A percentile compares a stretch with the other conserved stretches of the same genome.
These are phyloP conservation scores for Plutomurus gul DNA, from an alignment of 1,140 invertebrate genomes.

Conservation along the genomic window DNA sequence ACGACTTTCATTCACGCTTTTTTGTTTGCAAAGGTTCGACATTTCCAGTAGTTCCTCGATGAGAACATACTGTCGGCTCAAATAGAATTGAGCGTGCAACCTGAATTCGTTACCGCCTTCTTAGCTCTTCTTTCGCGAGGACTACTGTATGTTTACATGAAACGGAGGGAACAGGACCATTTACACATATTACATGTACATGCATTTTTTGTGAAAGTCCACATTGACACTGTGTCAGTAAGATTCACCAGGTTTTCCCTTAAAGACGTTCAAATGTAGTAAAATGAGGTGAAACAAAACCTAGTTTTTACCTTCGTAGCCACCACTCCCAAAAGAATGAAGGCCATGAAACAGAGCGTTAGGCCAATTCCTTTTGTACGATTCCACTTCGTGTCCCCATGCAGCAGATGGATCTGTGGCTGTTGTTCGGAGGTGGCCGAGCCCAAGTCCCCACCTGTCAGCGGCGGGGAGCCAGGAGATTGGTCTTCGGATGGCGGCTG, in stretches of 20 bases:
- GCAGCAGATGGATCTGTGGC: not conserved
- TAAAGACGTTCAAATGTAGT: too few relatives aligned
- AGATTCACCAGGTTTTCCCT: not conserved
- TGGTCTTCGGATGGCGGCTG: not conserved
- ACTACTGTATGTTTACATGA: too few relatives aligned
- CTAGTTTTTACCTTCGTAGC: too few relatives aligned
- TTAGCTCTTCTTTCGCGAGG: too few relatives aligned
- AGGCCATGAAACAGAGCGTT: slow-evolving; percentile 49
- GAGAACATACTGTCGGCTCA: too few relatives aligned
- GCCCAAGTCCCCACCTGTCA: not conserved
- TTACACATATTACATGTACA: too few relatives aligned
- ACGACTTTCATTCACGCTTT: too few relatives aligned
- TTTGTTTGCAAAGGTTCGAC: too few relatives aligned
- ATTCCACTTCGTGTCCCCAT: slow-evolving; percentile 39
- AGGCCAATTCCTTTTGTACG: slow-evolving; percentile 47
- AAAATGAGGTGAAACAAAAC: slow-evolving; percentile 33
- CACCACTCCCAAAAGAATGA: slow-evolving; percentile 46
- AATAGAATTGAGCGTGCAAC: too few relatives aligned
- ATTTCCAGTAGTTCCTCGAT: too few relatives aligned
- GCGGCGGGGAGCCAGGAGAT: not conserved
- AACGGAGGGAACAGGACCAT: too few relatives aligned
- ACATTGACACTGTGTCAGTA: not conserved
- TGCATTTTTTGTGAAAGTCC: not conserved
- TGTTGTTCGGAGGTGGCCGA: not conserved
- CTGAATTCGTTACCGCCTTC: too few relatives aligned